Conservation (phyloP, 2,888 invertebrate species). For the Tryphoninae sp. region DNA sequence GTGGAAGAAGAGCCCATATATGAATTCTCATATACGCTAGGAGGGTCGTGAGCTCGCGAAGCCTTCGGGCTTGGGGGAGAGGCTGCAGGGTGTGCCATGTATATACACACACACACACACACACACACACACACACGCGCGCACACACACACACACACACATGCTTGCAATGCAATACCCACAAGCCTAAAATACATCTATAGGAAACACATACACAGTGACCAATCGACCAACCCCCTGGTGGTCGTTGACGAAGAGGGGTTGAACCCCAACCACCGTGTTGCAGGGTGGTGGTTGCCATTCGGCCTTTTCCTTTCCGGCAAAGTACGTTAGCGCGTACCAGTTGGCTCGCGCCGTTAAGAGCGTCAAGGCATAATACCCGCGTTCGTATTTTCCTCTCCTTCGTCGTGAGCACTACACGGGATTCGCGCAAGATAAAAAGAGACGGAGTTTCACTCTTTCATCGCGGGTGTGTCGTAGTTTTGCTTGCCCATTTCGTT, state of each 20-base stretch:
- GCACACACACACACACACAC: neutral
- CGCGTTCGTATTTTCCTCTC: conserved; percentile 37
- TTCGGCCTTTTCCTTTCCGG: conserved; percentile 65
- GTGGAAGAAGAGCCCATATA: too few relatives aligned
- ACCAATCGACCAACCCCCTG: conserved; percentile 66
- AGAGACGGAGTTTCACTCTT: conserved; percentile 7
- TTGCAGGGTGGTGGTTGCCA: conserved; percentile 65
- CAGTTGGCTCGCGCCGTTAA: conserved; percentile 67
- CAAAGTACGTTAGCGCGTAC: conserved; percentile 70
- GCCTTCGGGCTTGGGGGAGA: neutral
- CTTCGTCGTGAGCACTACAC: conserved; percentile 39
- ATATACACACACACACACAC: neutral
- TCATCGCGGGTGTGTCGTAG: neutral
- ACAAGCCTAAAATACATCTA: neutral
- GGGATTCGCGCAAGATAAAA: conserved; percentile 45
- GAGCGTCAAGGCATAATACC: conserved; percentile 40
- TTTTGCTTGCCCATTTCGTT: conserved; percentile 11
- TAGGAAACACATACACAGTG: conserved; percentile 64
- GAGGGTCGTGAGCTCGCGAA: conserved; percentile 16
- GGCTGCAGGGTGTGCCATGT: neutral
- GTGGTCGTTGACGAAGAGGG: conserved; percentile 60
- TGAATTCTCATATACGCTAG: neutral
- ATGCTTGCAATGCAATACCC: neutral
- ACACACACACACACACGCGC: neutral
- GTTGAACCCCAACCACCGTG: conserved; percentile 61